A percentile compares a stretch with the other conserved stretches of the same genome.
phyloP scores from a whole-genome alignment of 2,888 invertebrate species.

The Acronicta alni region DNA sequence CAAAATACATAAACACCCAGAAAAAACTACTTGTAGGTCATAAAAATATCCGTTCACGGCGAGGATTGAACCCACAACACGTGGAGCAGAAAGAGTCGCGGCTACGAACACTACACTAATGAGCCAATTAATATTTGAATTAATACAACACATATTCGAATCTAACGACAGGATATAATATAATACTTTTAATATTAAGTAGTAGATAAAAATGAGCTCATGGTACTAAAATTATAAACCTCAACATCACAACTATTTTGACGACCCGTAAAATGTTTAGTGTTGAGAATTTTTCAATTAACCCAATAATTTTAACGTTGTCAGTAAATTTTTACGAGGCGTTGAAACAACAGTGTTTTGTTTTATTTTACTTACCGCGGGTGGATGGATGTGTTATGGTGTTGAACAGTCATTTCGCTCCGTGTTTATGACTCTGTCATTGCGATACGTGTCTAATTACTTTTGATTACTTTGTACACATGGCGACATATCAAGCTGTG shows the following conservation, averaged over 20 bases:
- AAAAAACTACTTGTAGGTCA: no score
- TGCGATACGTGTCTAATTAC: conserved; percentile 32
- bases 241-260: conserved; percentile 26
- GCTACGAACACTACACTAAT: no score
- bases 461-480: conserved; percentile 17
- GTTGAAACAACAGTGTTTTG: conserved; percentile 13
- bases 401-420: conserved; percentile 38
- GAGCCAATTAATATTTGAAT: no score
- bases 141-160: no score
- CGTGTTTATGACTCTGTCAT: conserved; percentile 39
- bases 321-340: conserved; percentile 27
- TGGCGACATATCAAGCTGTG: no score
- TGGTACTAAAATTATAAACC: conserved; percentile 19
- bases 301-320: conserved; percentile 32
- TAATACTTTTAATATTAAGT: no score
- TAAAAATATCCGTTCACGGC: no score
- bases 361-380: conserved; percentile 8
- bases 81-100: no score
- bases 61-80: no score
- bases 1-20: no score
- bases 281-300: conserved; percentile 20
- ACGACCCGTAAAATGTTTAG: conserved; percentile 15
- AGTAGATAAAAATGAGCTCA: conserved; percentile 26
- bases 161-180: no score
- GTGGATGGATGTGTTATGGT: conserved; percentile 15